Conservation (phyloP, 2,888 invertebrate genomes). For the Nesidiocoris tenuis region DNA sequence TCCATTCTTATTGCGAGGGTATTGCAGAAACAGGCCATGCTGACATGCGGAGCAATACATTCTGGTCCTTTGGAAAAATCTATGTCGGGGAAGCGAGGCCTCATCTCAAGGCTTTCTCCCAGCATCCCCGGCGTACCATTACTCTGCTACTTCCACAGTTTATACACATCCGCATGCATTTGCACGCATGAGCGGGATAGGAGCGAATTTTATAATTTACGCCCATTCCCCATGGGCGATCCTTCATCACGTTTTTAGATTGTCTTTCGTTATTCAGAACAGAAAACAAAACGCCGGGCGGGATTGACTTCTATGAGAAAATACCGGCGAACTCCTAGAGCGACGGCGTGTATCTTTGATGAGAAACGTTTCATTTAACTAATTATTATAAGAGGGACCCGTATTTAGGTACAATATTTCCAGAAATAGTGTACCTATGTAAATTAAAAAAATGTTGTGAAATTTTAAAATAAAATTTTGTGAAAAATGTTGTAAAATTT, state of each 20-base stretch:
- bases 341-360: too few relatives aligned
- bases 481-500: too few relatives aligned
- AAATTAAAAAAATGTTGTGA: too few relatives aligned
- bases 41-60: not conserved
- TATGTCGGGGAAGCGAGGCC: not conserved
- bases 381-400: too few relatives aligned
- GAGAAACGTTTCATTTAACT: too few relatives aligned
- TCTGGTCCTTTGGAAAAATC: not conserved
- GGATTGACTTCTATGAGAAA: not conserved
- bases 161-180: not conserved
- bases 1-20: not conserved
- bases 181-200: not conserved
- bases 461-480: too few relatives aligned
- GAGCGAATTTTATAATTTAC: not conserved
- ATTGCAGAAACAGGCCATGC: not conserved
- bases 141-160: not conserved
- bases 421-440: too few relatives aligned
- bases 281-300: not conserved
- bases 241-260: not conserved
- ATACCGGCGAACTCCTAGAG: not conserved
- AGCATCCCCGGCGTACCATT: not conserved
- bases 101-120: not conserved
- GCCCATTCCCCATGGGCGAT: not conserved
- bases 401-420: too few relatives aligned
- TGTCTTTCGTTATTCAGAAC: not conserved